These are phyloP conservation scores for Malurus alboscapulatus DNA, from an alignment of 2,113 vertebrate species.

Conservation along the genomic window DNA sequence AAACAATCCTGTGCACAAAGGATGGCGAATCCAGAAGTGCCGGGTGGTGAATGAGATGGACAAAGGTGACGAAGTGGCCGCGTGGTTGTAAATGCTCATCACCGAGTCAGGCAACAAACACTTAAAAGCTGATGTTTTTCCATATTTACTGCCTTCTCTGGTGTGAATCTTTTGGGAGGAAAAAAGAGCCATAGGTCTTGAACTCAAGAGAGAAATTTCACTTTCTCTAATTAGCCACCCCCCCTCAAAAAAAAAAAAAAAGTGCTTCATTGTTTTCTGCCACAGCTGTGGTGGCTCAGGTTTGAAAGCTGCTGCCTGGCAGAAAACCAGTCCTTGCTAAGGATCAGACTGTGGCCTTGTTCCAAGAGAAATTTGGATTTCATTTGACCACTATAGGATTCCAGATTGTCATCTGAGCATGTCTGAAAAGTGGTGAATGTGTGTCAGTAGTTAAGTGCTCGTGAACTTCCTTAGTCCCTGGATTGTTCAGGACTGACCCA, in stretches of 20 bases:
- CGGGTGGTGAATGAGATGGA: neutral
- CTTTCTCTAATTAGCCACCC: neutral
- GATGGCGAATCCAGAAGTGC: rapidly evolving
- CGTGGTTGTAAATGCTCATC: neutral
- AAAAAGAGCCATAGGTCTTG: neutral
- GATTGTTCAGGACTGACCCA: slow-evolving; percentile 60
- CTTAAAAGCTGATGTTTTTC: neutral
- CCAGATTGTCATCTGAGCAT: slow-evolving; percentile 64
- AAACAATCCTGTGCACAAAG: neutral
- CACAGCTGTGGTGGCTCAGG: slow-evolving; percentile 47
- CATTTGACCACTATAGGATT: slow-evolving; percentile 55
- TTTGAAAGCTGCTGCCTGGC: slow-evolving; percentile 43
- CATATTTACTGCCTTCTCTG: neutral
- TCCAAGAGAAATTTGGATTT: slow-evolving; percentile 69
- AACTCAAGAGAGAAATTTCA: neutral
- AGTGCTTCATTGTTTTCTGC: slow-evolving; percentile 24
- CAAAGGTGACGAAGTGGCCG: neutral
- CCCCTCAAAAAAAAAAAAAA: neutral
- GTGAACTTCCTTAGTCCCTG: slow-evolving; percentile 61
- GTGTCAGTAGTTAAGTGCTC: slow-evolving; percentile 61
- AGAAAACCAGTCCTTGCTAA: slow-evolving; percentile 26
- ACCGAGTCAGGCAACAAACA: neutral
- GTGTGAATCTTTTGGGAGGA: neutral
- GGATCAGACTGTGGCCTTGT: slow-evolving; percentile 36
- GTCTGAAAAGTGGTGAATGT: slow-evolving; percentile 55